A percentile compares a stretch with the other conserved stretches of the same genome.
phyloP scores from a whole-genome alignment of 2,797 vertebrate species.

The Coregonus ussuriensis region DNA sequence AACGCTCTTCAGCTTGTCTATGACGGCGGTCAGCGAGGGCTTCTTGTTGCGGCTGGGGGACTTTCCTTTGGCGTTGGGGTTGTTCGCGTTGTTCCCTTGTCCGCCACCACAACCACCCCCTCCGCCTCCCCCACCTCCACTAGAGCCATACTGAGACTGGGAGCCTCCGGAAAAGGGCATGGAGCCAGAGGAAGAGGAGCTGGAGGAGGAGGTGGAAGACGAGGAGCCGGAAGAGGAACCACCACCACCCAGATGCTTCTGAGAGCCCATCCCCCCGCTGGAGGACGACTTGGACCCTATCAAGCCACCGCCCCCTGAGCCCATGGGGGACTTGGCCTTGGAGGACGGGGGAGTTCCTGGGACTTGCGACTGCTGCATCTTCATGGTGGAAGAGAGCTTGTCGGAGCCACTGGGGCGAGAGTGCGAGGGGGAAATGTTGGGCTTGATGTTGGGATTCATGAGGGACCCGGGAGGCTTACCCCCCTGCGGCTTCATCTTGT shows the following conservation, averaged over 20 bases:
- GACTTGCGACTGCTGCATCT: conserved; percentile 85
- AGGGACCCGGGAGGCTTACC: conserved; percentile 93
- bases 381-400: conserved; percentile 95
- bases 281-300: conserved; percentile 91
- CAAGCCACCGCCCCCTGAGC: conserved; percentile 85
- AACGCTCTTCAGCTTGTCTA: conserved; percentile 97
- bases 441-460: conserved; percentile 95
- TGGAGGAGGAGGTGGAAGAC: conserved; percentile 71
- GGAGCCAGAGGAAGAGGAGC: conserved; percentile 69
- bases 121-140: conserved; percentile 19
- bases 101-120: conserved; percentile 47
- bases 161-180: conserved; percentile 75
- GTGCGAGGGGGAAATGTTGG: conserved; percentile 97
- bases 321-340: conserved; percentile 98
- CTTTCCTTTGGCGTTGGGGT: conserved; percentile 92
- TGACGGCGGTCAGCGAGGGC: conserved; percentile 95
- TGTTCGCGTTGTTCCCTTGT: conserved; percentile 60
- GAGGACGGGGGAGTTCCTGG: conserved; percentile 94
- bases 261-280: conserved; percentile 84
- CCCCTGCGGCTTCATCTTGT: conserved; percentile 93
- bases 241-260: conserved; percentile 87
- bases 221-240: conserved; percentile 72
- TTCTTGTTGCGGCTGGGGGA: conserved; percentile 99
- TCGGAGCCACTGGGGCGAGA: conserved; percentile 90
- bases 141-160: conserved; percentile 77